A percentile compares a stretch with the other conserved stretches of the same genome.
Evolutionary conservation across 2,888 invertebrate species (phyloP).

Genomic region (Eilema caniola): DNA sequence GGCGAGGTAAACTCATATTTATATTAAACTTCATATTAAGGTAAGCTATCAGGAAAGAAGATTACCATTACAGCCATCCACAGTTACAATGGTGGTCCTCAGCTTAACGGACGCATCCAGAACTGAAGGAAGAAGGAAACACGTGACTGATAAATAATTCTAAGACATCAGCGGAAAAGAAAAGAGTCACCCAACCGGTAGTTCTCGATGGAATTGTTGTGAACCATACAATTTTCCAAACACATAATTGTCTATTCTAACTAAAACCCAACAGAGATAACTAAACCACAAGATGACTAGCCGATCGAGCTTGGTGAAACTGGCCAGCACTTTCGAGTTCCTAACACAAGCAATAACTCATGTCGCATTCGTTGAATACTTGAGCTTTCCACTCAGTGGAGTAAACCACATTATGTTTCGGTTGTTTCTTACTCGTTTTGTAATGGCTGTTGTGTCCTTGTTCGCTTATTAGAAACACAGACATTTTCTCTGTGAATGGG

Average conservation of each 20-base stretch:
- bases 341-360: conserved; percentile 6
- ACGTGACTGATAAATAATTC: too few species aligned
- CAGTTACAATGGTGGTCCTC: too few species aligned
- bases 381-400: conserved; percentile 9
- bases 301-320: conserved; percentile 10
- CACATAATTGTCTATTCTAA: neutral
- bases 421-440: conserved; percentile 1
- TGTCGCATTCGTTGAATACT: conserved; percentile 9
- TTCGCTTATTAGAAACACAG: conserved; percentile 2
- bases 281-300: conserved; percentile 9
- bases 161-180: too few species aligned
- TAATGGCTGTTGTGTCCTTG: conserved; percentile 3
- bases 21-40: too few species aligned
- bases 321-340: conserved; percentile 3
- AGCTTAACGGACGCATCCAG: too few species aligned
- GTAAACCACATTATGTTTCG: conserved; percentile 17
- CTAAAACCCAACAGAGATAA: neutral
- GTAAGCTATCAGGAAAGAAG: too few species aligned
- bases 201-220: too few species aligned
- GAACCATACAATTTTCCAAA: neutral
- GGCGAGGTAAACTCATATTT: too few species aligned
- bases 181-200: too few species aligned
- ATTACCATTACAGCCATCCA: too few species aligned
- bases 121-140: too few species aligned
- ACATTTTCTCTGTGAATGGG: neutral